Evolutionary conservation across 2,888 invertebrate species (phyloP).

Genomic region (Digitonthophagus gazella): DNA sequence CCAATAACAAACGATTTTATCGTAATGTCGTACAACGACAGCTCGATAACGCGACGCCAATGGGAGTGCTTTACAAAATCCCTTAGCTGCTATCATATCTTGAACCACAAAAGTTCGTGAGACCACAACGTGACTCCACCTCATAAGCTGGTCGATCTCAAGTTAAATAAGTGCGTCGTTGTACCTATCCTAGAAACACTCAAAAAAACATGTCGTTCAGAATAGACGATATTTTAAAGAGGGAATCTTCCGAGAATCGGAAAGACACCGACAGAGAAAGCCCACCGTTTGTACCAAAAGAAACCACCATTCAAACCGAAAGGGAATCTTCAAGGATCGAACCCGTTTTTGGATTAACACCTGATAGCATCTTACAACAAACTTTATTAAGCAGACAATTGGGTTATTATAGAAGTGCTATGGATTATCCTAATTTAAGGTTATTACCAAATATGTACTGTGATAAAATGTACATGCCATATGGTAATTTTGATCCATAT

Average conservation of each 20-base stretch:
- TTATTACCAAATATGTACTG: constrained; percentile 28
- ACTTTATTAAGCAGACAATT: constrained; percentile 34
- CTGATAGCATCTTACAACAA: constrained; percentile 36
- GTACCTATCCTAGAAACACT: too few relatives aligned
- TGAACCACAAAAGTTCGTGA: not conserved
- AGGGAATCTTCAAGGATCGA: constrained; percentile 18
- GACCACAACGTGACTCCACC: not conserved
- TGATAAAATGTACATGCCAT: constrained; percentile 31
- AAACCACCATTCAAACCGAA: constrained; percentile 10
- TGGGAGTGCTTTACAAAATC: not conserved
- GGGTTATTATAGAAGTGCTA: constrained; percentile 29
- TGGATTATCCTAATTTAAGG: constrained; percentile 29
- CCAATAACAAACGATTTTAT: not conserved
- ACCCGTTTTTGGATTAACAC: constrained; percentile 21
- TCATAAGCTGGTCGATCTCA: not conserved
- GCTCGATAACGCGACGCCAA: not conserved
- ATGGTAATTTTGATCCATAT: constrained; percentile 30
- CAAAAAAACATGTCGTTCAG: constrained; percentile 43
- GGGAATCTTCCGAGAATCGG: constrained; percentile 25
- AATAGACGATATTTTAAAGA: constrained; percentile 43
- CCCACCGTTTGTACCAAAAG: constrained; percentile 17
- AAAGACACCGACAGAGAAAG: constrained; percentile 19
- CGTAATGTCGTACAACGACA: not conserved
- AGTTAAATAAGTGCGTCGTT: too few relatives aligned
- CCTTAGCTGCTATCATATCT: not conserved